Evolutionary conservation across 2,113 vertebrate species (phyloP).

Genomic region (Electrona antarctica): DNA sequence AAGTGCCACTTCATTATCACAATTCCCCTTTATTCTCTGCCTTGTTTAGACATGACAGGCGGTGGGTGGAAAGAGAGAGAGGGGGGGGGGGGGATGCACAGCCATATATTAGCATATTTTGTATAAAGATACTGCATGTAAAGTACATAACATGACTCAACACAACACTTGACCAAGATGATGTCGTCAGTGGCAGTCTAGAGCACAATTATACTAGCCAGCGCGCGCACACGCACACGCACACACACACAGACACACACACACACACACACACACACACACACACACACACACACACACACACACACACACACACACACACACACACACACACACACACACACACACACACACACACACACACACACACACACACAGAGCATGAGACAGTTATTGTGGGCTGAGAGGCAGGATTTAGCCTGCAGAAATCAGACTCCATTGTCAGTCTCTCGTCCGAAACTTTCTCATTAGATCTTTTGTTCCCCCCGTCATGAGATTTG

Average conservation of each 20-base stretch:
- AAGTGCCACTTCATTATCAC: constrained; percentile 58
- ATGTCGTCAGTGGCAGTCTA: background rate
- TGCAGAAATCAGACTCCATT: constrained; percentile 55
- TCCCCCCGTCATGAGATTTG: constrained; percentile 16
- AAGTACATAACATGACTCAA: too few species aligned
- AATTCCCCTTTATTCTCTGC: constrained; percentile 16
- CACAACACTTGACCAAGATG: too few species aligned
- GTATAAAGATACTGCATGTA: too few species aligned
- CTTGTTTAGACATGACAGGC: constrained; percentile 43
- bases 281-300: constrained; percentile 33
- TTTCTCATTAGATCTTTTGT: constrained; percentile 52
- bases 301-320: background rate
- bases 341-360: background rate
- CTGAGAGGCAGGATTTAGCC: constrained; percentile 64
- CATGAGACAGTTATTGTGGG: background rate
- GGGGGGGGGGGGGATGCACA: background rate
- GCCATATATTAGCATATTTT: too few species aligned
- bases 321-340: background rate
- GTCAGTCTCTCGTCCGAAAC: constrained; percentile 27
- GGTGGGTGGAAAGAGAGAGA: constrained; percentile 32
- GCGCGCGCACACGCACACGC: background rate
- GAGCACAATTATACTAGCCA: constrained; percentile 14
- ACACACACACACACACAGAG: constrained; percentile 32
- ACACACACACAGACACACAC: background rate
- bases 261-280: background rate